Evolutionary conservation across 2,888 invertebrate species (phyloP).

Genomic region (Conomelus anceps): DNA sequence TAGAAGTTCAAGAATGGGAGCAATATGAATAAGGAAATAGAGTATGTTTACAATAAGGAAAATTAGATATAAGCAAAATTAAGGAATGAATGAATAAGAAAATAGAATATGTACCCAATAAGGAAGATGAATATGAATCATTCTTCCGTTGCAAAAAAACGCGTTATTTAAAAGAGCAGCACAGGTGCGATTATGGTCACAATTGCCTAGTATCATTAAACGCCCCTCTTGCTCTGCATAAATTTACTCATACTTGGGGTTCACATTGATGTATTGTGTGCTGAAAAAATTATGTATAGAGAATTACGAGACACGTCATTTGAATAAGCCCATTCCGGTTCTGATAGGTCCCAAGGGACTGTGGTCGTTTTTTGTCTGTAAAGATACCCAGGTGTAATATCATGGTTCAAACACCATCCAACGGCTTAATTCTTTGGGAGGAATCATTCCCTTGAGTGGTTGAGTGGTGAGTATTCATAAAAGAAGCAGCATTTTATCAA

Average conservation of each 20-base stretch:
- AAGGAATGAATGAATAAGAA: not conserved
- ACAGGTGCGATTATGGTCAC: not conserved
- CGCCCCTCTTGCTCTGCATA: not conserved
- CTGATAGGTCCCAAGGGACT: not conserved
- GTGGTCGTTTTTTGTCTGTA: not conserved
- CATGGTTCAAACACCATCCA: not conserved
- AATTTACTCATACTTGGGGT: not conserved
- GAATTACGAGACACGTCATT: not conserved
- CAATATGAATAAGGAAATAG: too few species aligned
- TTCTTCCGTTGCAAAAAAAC: not conserved
- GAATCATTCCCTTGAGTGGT: not conserved
- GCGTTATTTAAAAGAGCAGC: not conserved
- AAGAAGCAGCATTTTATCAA: too few species aligned
- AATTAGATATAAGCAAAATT: not conserved
- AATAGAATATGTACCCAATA: not conserved
- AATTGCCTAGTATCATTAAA: not conserved
- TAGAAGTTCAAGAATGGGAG: too few species aligned
- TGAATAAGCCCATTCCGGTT: not conserved
- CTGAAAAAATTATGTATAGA: not conserved
- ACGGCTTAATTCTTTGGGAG: not conserved
- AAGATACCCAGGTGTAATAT: not conserved
- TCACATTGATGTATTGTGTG: not conserved
- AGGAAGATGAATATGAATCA: not conserved
- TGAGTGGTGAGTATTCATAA: too few species aligned
- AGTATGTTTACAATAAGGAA: too few species aligned